A percentile compares a stretch with the other conserved stretches of the same genome.
phyloP scores from a whole-genome alignment of 2,797 vertebrate species.

The Thamnophis elegans region DNA sequence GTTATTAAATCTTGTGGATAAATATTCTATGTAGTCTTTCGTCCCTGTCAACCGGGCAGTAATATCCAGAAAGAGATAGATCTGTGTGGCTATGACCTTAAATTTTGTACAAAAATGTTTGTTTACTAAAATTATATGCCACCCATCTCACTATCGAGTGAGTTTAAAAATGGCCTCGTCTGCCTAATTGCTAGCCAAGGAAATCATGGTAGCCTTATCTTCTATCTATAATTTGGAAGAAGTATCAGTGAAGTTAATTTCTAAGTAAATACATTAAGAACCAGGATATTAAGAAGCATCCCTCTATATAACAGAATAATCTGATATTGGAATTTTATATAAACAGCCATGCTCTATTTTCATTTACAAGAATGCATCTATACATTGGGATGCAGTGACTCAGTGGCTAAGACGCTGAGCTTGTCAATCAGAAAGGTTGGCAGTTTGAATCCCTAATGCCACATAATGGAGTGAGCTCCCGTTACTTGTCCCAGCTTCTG shows the following conservation, averaged over 20 bases:
- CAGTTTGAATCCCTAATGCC: too few relatives aligned
- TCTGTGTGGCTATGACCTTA: neutral
- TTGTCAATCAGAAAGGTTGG: too few relatives aligned
- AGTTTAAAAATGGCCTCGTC: neutral
- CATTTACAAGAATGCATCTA: conserved; percentile 10
- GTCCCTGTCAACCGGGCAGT: neutral
- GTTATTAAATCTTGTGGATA: neutral
- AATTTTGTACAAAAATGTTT: neutral
- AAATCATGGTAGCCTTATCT: neutral
- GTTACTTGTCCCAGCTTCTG: too few relatives aligned
- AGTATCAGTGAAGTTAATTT: neutral
- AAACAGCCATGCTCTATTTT: conserved; percentile 23
- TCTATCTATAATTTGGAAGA: neutral
- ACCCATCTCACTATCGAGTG: neutral
- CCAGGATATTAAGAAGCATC: neutral
- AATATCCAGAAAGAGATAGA: neutral
- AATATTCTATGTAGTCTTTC: neutral
- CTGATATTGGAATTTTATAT: conserved; percentile 18
- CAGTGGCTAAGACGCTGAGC: too few relatives aligned
- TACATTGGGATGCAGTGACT: neutral
- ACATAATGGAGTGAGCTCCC: too few relatives aligned
- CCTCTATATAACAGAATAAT: neutral
- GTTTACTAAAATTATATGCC: neutral
- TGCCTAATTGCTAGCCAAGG: neutral
- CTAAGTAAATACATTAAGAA: neutral